Percentiles rank a stretch among this genome's conserved stretches.
These are phyloP conservation scores for Scortum barcoo DNA, from an alignment of 2,113 vertebrate genomes.

Conservation along the genomic window DNA sequence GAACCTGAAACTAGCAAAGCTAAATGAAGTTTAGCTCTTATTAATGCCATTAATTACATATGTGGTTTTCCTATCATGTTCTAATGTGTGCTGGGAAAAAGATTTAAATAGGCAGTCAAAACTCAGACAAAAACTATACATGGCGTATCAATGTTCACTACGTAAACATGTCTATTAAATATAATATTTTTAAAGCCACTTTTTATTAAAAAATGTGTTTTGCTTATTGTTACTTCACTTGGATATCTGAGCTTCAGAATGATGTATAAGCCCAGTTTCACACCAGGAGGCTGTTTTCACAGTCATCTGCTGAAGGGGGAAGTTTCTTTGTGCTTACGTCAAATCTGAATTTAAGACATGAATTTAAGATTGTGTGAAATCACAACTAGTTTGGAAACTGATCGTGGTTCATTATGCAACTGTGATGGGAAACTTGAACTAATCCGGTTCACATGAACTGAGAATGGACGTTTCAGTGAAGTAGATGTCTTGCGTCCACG, in stretches of 20 bases:
- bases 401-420: not conserved
- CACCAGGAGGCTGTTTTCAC: not conserved
- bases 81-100: no score
- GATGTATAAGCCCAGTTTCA: no score
- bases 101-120: no score
- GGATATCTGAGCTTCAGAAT: no score
- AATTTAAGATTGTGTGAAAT: not conserved
- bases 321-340: not conserved
- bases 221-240: not conserved
- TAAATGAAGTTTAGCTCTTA: no score
- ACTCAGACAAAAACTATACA: no score
- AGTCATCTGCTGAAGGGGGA: not conserved
- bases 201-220: not conserved
- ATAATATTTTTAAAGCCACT: not conserved
- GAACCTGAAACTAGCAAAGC: no score
- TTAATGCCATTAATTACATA: no score
- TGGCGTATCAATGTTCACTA: no score
- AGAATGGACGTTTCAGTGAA: not conserved
- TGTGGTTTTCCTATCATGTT: not conserved
- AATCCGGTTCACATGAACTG: not conserved
- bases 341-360: not conserved
- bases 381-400: not conserved
- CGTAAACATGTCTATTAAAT: no score
- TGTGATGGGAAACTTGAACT: slow-evolving; percentile 7
- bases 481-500: not conserved